Evolutionary conservation across 2,797 vertebrate genomes (phyloP).

Genomic region (Basileuterus tristriatus): DNA sequence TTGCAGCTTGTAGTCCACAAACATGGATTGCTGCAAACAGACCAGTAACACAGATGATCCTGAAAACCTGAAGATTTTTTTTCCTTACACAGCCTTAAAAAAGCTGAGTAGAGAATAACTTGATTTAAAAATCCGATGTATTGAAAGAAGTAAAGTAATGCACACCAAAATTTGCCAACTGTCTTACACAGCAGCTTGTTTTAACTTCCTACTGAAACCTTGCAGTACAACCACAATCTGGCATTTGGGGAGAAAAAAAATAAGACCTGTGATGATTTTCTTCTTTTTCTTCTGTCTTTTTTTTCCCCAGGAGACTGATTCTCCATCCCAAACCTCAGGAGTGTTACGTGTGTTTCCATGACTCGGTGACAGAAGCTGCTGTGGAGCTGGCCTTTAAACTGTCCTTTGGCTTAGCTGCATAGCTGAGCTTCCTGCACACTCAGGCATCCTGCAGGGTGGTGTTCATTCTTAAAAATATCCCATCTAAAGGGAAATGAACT

Average conservation of each 20-base stretch:
- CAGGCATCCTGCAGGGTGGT: not conserved
- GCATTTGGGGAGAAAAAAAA: not conserved
- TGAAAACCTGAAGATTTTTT: not conserved
- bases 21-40: not conserved
- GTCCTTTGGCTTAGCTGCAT: slow-evolving; percentile 88
- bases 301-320: slow-evolving; percentile 86
- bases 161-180: not conserved
- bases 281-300: not conserved
- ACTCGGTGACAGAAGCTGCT: slow-evolving; percentile 91
- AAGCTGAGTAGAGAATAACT: not conserved
- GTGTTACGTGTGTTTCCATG: slow-evolving; percentile 96
- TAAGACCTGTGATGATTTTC: not conserved
- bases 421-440: not conserved
- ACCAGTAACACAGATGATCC: not conserved
- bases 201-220: not conserved
- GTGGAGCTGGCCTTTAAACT: slow-evolving; percentile 95
- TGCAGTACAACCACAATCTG: not conserved
- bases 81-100: not conserved
- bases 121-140: not conserved
- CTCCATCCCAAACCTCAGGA: slow-evolving; percentile 91
- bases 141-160: not conserved
- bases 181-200: not conserved
- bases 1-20: not conserved
- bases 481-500: not conserved
- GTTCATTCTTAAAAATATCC: not conserved